Conservation (phyloP, 2,113 vertebrate species). For the Pangasianodon hypophthalmus region DNA sequence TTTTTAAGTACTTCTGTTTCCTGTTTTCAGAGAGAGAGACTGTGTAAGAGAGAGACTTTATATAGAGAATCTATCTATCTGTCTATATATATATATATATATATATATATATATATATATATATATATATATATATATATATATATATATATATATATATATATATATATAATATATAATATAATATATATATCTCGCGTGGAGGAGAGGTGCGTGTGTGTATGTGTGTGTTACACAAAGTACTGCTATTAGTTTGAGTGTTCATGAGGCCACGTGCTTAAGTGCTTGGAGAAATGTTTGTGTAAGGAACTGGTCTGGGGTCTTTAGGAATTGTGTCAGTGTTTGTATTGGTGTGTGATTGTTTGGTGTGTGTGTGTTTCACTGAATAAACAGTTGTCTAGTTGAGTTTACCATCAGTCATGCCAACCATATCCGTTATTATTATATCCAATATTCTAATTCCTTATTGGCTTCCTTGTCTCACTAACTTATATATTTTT, state of each 20-base stretch:
- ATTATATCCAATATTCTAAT: not conserved
- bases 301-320: conserved; percentile 2
- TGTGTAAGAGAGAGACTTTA: not conserved
- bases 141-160: not conserved
- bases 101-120: not conserved
- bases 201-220: not conserved
- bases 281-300: conserved; percentile 17
- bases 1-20: not conserved
- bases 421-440: not conserved
- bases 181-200: no score
- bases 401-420: not conserved
- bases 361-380: not conserved
- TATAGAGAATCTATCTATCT: not conserved
- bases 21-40: not conserved
- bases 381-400: not conserved
- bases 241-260: conserved; percentile 5
- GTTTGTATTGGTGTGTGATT: conserved; percentile 11
- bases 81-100: not conserved
- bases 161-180: no score
- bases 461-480: not conserved
- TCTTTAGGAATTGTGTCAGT: conserved; percentile 11
- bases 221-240: not conserved
- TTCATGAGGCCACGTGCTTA: not conserved
- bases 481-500: not conserved
- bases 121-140: not conserved